Percentiles rank a stretch among this genome's conserved stretches.
phyloP scores from a whole-genome alignment of 2,113 vertebrate genomes.

The Dipodomys spectabilis region DNA sequence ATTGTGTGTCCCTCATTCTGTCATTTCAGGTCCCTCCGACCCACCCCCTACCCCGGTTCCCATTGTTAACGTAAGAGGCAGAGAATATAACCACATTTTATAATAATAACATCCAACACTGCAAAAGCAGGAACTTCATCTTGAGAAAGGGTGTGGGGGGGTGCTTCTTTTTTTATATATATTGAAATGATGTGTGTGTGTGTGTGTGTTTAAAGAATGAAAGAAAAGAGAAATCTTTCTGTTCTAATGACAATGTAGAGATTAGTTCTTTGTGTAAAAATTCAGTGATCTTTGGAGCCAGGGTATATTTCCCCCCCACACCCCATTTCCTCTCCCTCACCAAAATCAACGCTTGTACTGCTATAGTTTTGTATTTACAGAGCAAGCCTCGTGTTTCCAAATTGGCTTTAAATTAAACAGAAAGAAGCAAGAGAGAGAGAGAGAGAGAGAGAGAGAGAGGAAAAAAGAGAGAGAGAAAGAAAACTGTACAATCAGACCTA shows the following conservation, averaged over 20 bases:
- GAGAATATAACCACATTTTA: constrained; percentile 72
- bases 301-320: neutral
- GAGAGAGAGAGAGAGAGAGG: constrained; percentile 35
- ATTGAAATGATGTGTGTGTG: constrained; percentile 36
- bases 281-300: constrained; percentile 48
- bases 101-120: constrained; percentile 68
- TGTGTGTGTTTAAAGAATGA: neutral
- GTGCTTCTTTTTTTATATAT: constrained; percentile 58
- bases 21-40: constrained; percentile 81
- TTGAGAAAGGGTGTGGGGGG: constrained; percentile 27
- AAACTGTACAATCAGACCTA: constrained; percentile 64
- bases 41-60: constrained; percentile 81
- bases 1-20: constrained; percentile 86
- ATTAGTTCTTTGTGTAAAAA: constrained; percentile 48
- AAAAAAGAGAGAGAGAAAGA: neutral
- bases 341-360: neutral
- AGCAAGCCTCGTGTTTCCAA: constrained; percentile 32
- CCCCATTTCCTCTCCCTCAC: constrained; percentile 11
- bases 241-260: constrained; percentile 71
- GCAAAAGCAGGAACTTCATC: constrained; percentile 46
- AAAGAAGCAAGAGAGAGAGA: neutral
- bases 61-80: constrained; percentile 83
- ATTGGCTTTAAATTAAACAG: constrained; percentile 75
- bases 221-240: constrained; percentile 67
- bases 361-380: constrained; percentile 11